Evolutionary conservation across 1,140 invertebrate species (phyloP), one percentile per base, ranked within the genome.

Genomic region (Whitmania pigra): DNA sequence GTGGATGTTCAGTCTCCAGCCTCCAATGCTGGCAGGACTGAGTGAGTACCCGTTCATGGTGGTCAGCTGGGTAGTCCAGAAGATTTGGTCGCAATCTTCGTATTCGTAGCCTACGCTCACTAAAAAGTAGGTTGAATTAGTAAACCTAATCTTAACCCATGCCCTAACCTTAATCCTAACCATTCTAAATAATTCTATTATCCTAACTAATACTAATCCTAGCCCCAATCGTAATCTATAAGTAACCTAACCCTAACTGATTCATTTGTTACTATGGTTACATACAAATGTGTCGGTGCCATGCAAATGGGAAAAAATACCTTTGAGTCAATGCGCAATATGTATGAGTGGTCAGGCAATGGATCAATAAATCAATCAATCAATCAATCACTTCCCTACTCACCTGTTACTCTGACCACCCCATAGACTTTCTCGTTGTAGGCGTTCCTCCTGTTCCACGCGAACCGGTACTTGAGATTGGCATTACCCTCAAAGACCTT

Each of bases 71-170:
- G 92, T 89, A 79, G 94, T 92, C 93, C 93, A 97, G 76, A 96
- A 92, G 20, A 94, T 88, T 77, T 92, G 89, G 74, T 90, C 89
- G 81, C 95, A 98, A 76, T 92, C 90, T 27, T 86, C 88, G 78
- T 97, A 97, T 79, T 96, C 90, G 80, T 97, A 97, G 0, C 94
- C 94, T 20, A 97, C 92, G 84, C 91, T 93, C 0, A 98, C 93
- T 82, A 92, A 85, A 3, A 77, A 20, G 15, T 6, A 15, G 29
- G 29, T 25, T 17, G 55, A 36, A 36, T 36, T 6, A 36, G 31
- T 36, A 6, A 36, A 36, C 31, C 31, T 36, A 36, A 36, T 6
- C 31, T 36, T 63, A 20, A 63, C 11, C 29, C 57, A 2, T 63
- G 57, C 9, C 29, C 22, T 13, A 25, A n/a, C 22, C 29, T 7